Conservation (phyloP, 2,113 vertebrate species). For the Syngnathoides biaculeatus region DNA sequence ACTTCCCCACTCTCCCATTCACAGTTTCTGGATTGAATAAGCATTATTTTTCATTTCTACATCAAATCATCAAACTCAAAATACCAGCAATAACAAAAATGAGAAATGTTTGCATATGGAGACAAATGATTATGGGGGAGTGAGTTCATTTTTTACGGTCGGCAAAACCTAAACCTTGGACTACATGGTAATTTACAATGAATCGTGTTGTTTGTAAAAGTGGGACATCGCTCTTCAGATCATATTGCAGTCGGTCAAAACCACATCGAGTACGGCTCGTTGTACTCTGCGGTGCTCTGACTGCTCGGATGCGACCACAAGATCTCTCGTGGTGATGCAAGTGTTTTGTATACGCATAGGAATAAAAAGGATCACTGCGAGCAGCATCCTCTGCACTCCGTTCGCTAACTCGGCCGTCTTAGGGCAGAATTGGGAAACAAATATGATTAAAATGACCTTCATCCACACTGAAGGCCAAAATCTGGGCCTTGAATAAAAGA, state of each 20-base stretch:
- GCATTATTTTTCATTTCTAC: conserved; percentile 69
- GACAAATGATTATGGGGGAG: conserved; percentile 45
- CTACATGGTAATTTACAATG: conserved; percentile 68
- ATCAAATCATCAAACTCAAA: conserved; percentile 68
- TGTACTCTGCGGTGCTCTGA: conserved; percentile 55
- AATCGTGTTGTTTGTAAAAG: conserved; percentile 24
- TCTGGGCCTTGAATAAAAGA: conserved; percentile 34
- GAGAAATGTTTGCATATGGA: conserved; percentile 63
- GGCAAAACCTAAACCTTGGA: conserved; percentile 51
- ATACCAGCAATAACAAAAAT: conserved; percentile 59
- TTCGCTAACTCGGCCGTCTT: conserved; percentile 37
- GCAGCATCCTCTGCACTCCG: conserved; percentile 28
- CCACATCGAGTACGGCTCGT: conserved; percentile 50
- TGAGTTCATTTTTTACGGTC: conserved; percentile 31
- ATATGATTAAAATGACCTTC: not conserved
- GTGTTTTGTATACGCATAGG: conserved; percentile 18
- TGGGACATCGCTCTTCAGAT: conserved; percentile 45
- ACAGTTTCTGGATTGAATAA: conserved; percentile 75
- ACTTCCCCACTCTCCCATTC: conserved; percentile 71
- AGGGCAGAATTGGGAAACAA: conserved; percentile 22
- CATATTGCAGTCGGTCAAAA: conserved; percentile 43
- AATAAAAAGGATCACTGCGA: conserved; percentile 19
- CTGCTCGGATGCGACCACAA: conserved; percentile 41
- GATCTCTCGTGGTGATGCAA: conserved; percentile 34
- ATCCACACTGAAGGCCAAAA: conserved; percentile 29